Base-by-base conservation (phyloP, 1,140 invertebrate species). In the Adoxophyes honmai region DNA sequence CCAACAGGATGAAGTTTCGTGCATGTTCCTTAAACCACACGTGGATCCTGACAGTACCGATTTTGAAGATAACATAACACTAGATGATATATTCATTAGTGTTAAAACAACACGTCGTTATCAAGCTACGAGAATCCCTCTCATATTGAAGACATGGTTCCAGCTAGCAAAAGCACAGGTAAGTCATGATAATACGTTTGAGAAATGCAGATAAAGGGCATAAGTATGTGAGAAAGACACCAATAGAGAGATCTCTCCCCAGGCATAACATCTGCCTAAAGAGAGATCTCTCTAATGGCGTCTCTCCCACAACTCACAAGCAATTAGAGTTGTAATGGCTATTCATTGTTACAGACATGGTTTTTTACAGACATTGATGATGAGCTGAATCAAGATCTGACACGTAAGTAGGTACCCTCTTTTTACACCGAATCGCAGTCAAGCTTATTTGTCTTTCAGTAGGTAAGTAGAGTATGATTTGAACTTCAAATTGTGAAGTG, bases 71-170 rank as follows among this genome's bases (percentile, higher is more conserved):
- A 90, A 92, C 52, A 94, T 94, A 37, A 92, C 91, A 54, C 89
- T 97, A 58, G 91, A 95, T 82, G 96, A 98, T 83, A 91, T 98
- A 66, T 98, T 98, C 89, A 95, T 98, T 79, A 97, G 96, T 89
- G 96, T 98, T 11, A 98, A 98, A 90, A 98, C 97, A 51, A 97
- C 97, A 18, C 94, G 94, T 75, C 93, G 93, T 86, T 98, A 97
- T 89, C 96, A 98, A 82, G 87, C 93, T 59, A 93, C 93, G 18
- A 91, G 97, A 60, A 77, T 98, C 61, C 94, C 95, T 11, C 91
- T 96, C 57, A 95, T 98, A 69, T 91, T 98, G 75, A 93, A 94
- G 81, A 98, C 97, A 58, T 98, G 97, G 97, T 98, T 97, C 81
- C 94, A 95, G 80, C 90, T 97, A 62, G 96, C 96, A 34, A 95